These are phyloP conservation scores for Mythimna lalbum DNA, from an alignment of 2,888 invertebrate species.

Conservation along the genomic window DNA sequence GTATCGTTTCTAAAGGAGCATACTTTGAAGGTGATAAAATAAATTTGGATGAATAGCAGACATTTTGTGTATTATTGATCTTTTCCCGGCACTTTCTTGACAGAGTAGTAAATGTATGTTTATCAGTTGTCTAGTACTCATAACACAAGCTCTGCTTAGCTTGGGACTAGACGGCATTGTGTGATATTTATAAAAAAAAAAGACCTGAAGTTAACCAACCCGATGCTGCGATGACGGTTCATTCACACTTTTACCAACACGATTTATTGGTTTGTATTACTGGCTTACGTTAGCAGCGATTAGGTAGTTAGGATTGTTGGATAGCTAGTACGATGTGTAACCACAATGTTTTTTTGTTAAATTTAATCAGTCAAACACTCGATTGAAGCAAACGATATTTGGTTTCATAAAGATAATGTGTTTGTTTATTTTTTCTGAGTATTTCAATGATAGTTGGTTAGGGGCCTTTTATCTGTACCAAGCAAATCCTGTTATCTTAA, in stretches of 20 bases:
- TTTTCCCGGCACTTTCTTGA: no score
- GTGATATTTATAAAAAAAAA: no score
- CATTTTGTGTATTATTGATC: no score
- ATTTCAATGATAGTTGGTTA: slow-evolving; percentile 5
- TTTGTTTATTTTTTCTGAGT: slow-evolving; percentile 17
- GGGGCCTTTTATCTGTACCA: background rate
- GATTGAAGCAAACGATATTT: background rate
- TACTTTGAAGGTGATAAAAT: no score
- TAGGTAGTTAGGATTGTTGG: background rate
- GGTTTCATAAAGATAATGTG: background rate
- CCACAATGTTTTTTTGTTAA: background rate
- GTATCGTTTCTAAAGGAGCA: no score
- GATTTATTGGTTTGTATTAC: background rate
- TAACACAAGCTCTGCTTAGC: no score
- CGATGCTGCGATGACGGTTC: background rate
- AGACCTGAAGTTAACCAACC: background rate
- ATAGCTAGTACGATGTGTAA: background rate
- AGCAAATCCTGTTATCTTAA: background rate
- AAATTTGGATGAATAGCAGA: no score
- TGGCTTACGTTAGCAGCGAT: background rate
- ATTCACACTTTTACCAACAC: background rate
- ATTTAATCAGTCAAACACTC: background rate
- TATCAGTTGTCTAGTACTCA: no score
- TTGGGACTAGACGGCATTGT: no score
- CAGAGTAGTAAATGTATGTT: no score